Evolutionary conservation across 2,797 vertebrate genomes (phyloP), one percentile per base, ranked within the genome.

Genomic region (Lateolabrax maculatus): DNA sequence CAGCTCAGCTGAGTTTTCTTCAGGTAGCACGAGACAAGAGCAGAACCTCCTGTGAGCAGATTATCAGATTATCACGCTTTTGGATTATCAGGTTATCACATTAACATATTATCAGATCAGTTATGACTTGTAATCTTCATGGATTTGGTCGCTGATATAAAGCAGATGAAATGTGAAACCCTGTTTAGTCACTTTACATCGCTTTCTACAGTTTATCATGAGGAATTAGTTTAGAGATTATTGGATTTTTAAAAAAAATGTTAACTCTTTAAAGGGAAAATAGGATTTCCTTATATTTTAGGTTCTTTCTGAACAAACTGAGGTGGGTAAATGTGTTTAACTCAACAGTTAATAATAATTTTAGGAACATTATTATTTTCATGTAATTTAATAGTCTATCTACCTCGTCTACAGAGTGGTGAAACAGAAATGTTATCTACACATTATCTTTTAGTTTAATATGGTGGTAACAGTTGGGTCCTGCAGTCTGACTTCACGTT

Each of bases 1-100:
- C 77, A 94, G 88, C 18, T 94, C 92, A 1, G 80, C 0, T 4
- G 91, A 93, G 73, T 90, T 84, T 25, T 84, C 87, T 6, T 74
- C 67, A 48, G 93, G 90, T 31, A 0, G 53, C 41, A 87, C 36
- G 27, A 94, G 81, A 49, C 93, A 95, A 0, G 90, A 93, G 66
- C 92, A 94, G 83, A 93, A 92, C 2, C 23, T 71, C 82, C 92
- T 93, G 83, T 2, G 67, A 71, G 41, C 27, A 75, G 39, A 75
- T 71, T 1, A 80, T 27, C 27, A 69, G 5, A 53, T 52, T 46
- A 69, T 66, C 39, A 56, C 23, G 51, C 3, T 2, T 1, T 1
- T 46, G 44, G 63, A 61, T 64, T 25, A 65, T 69, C 23, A 41
- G 23, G 5, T 58, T 34, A 57, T 19, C 31, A 39, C 4, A 61